phyloP scores from a whole-genome alignment of 1,140 invertebrate species.

The Dolichoris vasculosae region DNA sequence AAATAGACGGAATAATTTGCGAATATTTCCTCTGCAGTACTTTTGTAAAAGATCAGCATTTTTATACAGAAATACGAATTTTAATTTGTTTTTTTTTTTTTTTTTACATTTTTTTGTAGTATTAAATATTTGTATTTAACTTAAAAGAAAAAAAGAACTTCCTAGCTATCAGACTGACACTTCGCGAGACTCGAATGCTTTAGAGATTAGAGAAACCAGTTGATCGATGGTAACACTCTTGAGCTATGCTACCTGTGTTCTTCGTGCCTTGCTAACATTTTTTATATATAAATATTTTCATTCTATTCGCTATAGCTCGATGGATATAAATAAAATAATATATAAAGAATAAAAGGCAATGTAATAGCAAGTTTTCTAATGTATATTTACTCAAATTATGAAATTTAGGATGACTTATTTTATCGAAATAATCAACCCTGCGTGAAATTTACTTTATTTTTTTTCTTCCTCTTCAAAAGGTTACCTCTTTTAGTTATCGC shows the following conservation, averaged over 20 bases:
- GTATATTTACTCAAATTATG: neutral
- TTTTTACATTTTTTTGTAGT: neutral
- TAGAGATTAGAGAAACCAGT: neutral
- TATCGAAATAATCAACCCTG: neutral
- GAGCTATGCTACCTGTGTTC: neutral
- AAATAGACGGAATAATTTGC: neutral
- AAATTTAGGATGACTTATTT: neutral
- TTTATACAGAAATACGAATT: neutral
- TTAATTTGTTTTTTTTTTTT: neutral
- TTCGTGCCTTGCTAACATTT: constrained; percentile 1
- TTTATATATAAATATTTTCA: constrained; percentile 2
- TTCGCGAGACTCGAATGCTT: neutral
- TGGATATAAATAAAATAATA: neutral
- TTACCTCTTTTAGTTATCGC: neutral
- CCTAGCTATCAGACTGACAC: neutral
- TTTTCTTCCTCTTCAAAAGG: no score
- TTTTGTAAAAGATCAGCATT: neutral
- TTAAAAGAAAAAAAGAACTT: neutral
- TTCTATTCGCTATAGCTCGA: neutral
- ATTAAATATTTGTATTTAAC: neutral
- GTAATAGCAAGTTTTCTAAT: neutral
- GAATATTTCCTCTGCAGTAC: neutral
- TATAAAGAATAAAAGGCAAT: neutral
- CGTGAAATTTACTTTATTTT: no score
- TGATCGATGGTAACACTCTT: neutral